phyloP scores from a whole-genome alignment of 1,140 invertebrate species.

The Temnothorax nylanderi region DNA sequence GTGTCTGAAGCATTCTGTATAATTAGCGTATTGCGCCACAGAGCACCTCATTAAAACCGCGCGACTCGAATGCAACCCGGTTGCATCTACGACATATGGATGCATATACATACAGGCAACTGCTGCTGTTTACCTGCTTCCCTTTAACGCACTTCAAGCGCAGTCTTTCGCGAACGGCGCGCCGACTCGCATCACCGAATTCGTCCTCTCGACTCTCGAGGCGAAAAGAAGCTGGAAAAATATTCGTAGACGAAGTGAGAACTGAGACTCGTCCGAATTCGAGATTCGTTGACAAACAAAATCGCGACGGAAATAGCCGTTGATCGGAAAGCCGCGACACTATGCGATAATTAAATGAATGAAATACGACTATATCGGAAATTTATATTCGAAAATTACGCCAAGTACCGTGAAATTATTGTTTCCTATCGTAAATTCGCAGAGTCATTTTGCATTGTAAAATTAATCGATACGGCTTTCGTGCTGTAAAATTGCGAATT shows the following conservation, averaged over 20 bases:
- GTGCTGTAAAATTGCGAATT: neutral
- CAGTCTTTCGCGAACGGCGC: conserved; percentile 53
- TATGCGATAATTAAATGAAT: neutral
- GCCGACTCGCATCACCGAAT: conserved; percentile 20
- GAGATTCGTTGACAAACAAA: neutral
- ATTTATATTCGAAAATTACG: neutral
- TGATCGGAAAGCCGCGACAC: neutral
- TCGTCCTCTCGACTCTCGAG: neutral
- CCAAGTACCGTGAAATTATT: neutral
- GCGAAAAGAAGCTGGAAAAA: neutral
- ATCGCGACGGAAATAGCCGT: neutral
- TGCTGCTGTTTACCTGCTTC: conserved; percentile 43
- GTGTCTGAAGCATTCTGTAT: conserved; percentile 53
- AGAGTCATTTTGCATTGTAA: neutral
- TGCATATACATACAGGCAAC: conserved; percentile 55
- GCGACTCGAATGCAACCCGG: conserved; percentile 52
- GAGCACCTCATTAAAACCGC: conserved; percentile 79
- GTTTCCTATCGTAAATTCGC: neutral
- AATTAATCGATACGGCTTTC: neutral
- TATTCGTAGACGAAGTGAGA: neutral
- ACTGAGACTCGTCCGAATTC: neutral
- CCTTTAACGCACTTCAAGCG: conserved; percentile 32
- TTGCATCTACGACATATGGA: conserved; percentile 30
- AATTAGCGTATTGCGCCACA: conserved; percentile 72
- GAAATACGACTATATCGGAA: neutral